phyloP scores from a whole-genome alignment of 1,140 invertebrate species.

The Heterodera schachtii region DNA sequence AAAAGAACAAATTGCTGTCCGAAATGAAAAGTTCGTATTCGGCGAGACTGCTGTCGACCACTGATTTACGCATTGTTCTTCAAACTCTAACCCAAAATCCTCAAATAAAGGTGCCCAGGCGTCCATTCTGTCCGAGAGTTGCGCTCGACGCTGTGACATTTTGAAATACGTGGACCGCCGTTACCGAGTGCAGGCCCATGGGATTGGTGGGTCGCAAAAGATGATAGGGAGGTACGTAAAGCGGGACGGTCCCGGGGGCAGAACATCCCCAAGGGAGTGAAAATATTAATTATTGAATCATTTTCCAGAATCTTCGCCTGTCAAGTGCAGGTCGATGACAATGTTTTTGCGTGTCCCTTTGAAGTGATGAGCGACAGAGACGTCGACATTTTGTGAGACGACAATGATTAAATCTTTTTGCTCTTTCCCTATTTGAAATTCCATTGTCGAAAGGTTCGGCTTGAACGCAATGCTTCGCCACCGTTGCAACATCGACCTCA shows the following conservation, averaged over 20 bases:
- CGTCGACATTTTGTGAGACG: conserved; percentile 85
- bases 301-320: conserved; percentile 59
- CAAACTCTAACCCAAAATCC: too few relatives aligned
- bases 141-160: conserved; percentile 83
- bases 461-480: conserved; percentile 95
- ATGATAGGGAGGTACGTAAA: conserved; percentile 18
- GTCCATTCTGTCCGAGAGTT: conserved; percentile 70
- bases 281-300: not conserved
- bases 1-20: too few relatives aligned
- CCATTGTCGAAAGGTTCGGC: conserved; percentile 68
- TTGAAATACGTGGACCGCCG: conserved; percentile 89
- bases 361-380: conserved; percentile 94
- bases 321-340: conserved; percentile 90
- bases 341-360: conserved; percentile 85
- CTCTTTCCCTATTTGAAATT: not conserved
- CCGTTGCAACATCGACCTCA: conserved; percentile 87
- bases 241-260: too few relatives aligned
- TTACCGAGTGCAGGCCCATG: conserved; percentile 89
- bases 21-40: too few relatives aligned
- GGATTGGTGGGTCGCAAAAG: conserved; percentile 87
- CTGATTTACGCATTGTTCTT: too few relatives aligned
- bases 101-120: conserved; percentile 66
- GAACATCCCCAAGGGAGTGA: not conserved
- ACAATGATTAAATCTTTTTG: not conserved
- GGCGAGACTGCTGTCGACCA: too few relatives aligned